Percentiles rank a stretch among this genome's conserved stretches.
phyloP scores from a whole-genome alignment of 2,888 invertebrate species.

The Furcula furcula region DNA sequence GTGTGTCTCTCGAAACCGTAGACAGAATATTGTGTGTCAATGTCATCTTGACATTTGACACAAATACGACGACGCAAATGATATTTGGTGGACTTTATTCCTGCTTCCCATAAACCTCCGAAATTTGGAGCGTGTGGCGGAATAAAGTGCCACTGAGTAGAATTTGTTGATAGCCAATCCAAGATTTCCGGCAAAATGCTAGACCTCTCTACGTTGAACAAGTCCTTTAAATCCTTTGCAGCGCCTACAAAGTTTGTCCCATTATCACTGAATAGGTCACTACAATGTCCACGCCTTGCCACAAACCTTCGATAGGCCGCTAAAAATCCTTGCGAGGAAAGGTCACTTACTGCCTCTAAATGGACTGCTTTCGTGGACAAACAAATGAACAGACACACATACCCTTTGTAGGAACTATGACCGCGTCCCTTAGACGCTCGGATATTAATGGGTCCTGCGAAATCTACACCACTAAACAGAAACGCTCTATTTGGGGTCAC shows the following conservation, averaged over 20 bases:
- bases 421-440: conserved; percentile 16
- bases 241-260: conserved; percentile 25
- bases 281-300: conserved; percentile 17
- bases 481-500: conserved; percentile 16
- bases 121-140: conserved; percentile 21
- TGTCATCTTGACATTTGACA: no score
- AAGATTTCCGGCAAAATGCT: not conserved
- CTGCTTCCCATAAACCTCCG: no score
- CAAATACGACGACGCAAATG: conserved; percentile 5
- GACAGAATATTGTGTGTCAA: no score
- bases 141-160: conserved; percentile 16
- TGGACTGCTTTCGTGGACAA: conserved; percentile 30
- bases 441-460: conserved; percentile 18
- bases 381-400: conserved; percentile 12
- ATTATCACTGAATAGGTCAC: conserved; percentile 27
- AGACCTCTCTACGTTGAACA: not conserved
- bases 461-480: conserved; percentile 19
- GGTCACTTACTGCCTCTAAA: conserved; percentile 32
- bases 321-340: conserved; percentile 30
- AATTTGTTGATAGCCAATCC: conserved; percentile 1
- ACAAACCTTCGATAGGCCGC: conserved; percentile 25
- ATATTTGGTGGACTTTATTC: no score
- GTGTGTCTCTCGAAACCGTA: no score
- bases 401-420: conserved; percentile 12
- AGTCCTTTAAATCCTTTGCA: not conserved